Evolutionary conservation across 2,888 invertebrate species (phyloP).

Genomic region (Temnothorax rugatulus): DNA sequence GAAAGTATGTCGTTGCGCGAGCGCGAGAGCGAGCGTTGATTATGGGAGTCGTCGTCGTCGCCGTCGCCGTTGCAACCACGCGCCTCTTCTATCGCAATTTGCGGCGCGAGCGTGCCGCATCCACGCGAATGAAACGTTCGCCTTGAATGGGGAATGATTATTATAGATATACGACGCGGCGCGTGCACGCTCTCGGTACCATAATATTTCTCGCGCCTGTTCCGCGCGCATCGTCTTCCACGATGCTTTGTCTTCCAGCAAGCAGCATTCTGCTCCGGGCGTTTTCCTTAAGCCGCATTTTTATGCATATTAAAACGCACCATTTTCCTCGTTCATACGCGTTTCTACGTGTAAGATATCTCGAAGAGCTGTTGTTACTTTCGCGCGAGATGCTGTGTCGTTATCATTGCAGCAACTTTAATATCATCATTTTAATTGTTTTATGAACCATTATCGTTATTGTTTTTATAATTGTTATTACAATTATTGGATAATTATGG

Average conservation of each 20-base stretch:
- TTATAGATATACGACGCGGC: constrained; percentile 46
- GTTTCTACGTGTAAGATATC: background rate
- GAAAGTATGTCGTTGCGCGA: constrained; percentile 52
- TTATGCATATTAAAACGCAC: constrained; percentile 37
- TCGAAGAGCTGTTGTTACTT: background rate
- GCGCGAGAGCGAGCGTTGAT: constrained; percentile 53
- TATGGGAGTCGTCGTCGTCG: constrained; percentile 21
- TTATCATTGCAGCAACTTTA: background rate
- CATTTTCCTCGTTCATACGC: background rate
- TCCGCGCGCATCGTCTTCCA: constrained; percentile 33
- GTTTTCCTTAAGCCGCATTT: constrained; percentile 13
- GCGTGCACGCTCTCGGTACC: constrained; percentile 44
- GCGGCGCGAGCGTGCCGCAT: constrained; percentile 46
- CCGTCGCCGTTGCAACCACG: constrained; percentile 48
- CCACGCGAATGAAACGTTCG: constrained; percentile 49
- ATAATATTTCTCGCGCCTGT: constrained; percentile 44
- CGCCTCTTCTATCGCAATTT: constrained; percentile 63
- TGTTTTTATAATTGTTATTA: background rate
- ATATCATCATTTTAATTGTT: background rate
- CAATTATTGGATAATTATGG: background rate
- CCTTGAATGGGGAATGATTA: constrained; percentile 61
- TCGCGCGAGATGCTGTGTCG: background rate
- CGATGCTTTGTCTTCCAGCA: constrained; percentile 45
- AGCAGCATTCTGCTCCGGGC: background rate
- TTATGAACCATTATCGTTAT: background rate